Evolutionary conservation across 1,140 invertebrate species (phyloP), one percentile per base, ranked within the genome.

Genomic region (Brachystomella parvula): DNA sequence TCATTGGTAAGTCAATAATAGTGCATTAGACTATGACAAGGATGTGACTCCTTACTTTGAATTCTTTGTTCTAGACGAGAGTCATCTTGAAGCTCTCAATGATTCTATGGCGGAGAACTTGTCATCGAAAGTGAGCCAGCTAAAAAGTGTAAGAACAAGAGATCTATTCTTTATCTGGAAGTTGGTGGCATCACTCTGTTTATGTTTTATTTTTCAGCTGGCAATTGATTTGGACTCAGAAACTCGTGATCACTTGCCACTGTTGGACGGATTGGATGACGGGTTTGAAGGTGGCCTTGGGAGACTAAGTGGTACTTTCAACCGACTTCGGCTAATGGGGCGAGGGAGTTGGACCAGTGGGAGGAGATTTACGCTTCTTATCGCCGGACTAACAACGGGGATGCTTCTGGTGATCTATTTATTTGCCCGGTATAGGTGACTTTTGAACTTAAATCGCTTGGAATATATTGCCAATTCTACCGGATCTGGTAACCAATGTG

Each of bases 61-160:
- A 39, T 19, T 19, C 35, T 39, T 39, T n/a, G n/a, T n/a, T n/a
- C n/a, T 19, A 39, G 53, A 57, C 21, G 53, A 57, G 28, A 21
- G 28, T 21, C 53, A 57, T 21, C 53, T 57, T 21, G 53, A 57
- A 24, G 6, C 53, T 12, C 53, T 57, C 6, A 57, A 57, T 29
- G n/a, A 57, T 6, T 57, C 53, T 12, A 57, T 57, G 53, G 53
- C 53, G 28, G 53, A 57, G 21, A 57, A 6, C 21, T 21, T 57
- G 53, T 6, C 53, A 9, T 57, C 53, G 6, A 57, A 57, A 57
- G 53, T 57, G 6, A 21, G 53, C 28, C 53, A 57, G 21, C 21
- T 57, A 21, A 57, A 24, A 29, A 57, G 53, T 21, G 53, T 57
- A 57, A 57, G 53, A 12, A 24, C 53, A 6, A 24, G n/a, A 57